These are phyloP conservation scores for Pomatostomus ruficeps DNA, from an alignment of 2,113 vertebrate species.

Conservation along the genomic window DNA sequence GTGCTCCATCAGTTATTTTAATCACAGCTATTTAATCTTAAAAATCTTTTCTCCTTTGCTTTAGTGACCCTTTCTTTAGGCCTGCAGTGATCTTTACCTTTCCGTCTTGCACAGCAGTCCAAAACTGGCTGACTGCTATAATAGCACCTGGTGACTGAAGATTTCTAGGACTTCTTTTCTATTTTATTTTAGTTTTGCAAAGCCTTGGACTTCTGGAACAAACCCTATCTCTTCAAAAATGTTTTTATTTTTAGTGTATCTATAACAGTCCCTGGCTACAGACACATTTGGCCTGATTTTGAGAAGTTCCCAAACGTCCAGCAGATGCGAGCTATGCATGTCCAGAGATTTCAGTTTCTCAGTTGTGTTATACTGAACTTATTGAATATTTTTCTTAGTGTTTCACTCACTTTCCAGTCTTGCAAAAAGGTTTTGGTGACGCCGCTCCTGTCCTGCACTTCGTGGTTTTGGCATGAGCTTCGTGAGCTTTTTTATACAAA, in stretches of 20 bases:
- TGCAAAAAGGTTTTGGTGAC: not conserved
- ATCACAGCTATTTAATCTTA: not conserved
- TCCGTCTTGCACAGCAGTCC: not conserved
- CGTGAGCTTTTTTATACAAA: not conserved
- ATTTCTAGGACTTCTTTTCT: not conserved
- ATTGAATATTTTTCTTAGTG: not conserved
- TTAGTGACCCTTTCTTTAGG: not conserved
- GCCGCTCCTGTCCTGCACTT: not conserved
- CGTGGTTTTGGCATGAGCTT: not conserved
- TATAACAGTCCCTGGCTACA: not conserved
- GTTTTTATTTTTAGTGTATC: not conserved
- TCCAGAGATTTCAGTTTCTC: not conserved
- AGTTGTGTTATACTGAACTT: not conserved
- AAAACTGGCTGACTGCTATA: not conserved
- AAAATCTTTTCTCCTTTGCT: not conserved
- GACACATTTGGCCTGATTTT: not conserved
- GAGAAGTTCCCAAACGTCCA: not conserved
- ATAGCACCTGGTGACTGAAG: not conserved
- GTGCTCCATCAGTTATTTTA: not conserved
- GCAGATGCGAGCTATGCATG: rapidly evolving
- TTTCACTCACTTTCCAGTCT: not conserved
- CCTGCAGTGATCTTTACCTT: not conserved
- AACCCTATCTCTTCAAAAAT: not conserved
- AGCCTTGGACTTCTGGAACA: not conserved
- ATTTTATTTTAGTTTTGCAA: not conserved